A percentile compares a stretch with the other conserved stretches of the same genome.
Evolutionary conservation across 2,888 invertebrate species (phyloP).

Genomic region (Eumerus sabulonum): DNA sequence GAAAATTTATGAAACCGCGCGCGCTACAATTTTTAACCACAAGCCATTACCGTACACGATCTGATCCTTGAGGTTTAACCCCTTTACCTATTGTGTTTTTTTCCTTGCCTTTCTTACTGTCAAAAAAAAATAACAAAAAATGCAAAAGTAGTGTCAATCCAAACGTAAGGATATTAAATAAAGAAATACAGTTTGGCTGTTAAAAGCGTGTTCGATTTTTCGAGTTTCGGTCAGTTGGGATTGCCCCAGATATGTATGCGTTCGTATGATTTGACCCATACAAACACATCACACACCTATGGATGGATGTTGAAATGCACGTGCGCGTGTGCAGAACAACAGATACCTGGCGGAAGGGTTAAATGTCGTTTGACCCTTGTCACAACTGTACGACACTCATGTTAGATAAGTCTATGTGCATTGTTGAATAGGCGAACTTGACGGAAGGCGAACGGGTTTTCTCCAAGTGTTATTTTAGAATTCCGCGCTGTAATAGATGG

Average conservation of each 20-base stretch:
- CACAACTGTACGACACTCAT: neutral
- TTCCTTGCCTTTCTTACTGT: neutral
- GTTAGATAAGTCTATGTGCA: too few species aligned
- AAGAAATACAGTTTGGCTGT: conserved; percentile 25
- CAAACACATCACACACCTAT: too few species aligned
- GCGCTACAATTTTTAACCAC: conserved; percentile 42
- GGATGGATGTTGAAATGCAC: too few species aligned
- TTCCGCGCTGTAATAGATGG: too few species aligned
- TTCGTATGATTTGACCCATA: conserved; percentile 30
- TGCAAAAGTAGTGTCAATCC: conserved; percentile 21
- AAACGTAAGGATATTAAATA: conserved; percentile 4
- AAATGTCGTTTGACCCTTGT: conserved; percentile 26
- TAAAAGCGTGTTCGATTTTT: too few species aligned
- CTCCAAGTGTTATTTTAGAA: too few species aligned
- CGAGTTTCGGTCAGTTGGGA: too few species aligned
- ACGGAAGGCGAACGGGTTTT: too few species aligned
- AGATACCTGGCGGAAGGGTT: conserved; percentile 29
- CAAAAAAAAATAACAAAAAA: conserved; percentile 15
- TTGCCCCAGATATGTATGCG: conserved; percentile 28
- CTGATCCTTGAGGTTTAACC: conserved; percentile 50
- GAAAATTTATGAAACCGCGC: conserved; percentile 52
- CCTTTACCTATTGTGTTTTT: conserved; percentile 11
- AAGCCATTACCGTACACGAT: conserved; percentile 24
- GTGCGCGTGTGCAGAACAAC: conserved; percentile 7
- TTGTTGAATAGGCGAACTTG: too few species aligned